Base-by-base conservation (phyloP, 2,888 invertebrate genomes). In the Mactromeris polynyma region DNA sequence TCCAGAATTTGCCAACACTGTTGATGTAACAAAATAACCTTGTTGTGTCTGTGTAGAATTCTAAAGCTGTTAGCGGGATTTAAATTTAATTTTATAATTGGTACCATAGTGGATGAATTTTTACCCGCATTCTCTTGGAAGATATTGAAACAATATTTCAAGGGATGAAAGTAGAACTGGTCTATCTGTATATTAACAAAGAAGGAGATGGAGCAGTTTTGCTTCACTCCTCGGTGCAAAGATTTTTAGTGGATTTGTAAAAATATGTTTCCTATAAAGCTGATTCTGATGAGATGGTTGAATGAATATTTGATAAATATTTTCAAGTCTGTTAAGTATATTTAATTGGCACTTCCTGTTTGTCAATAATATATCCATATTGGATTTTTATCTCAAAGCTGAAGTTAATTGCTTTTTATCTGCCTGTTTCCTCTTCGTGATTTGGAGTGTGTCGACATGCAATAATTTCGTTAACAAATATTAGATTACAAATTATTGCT, bases 281-380 rank as follows among this genome's bases (percentile, higher is more conserved):
- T 64, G 26, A 64, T n/a, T 26, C 58, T n/a, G 58, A 64, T 26
- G n/a, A 26, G 26, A 64, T 26, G 26, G 58, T 9, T n/a, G 58
- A 64, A n/a, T n/a, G 58, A 64, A 64, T 64, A 64, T 64, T 64
- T 26, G 26, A 64, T 64, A 26, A 9, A 58, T 58, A 64, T 64
- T 64, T 26, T 26, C 26, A n/a, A 64, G n/a, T 26, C 11, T 64
- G 58, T 26, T n/a, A 64, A 64, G n/a, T 64, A 73, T 17, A 73
- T 73, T 73, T 73, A 36, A 73, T 73, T 73, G 73, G 73, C 36
- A 33, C 36, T 73, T 73, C 73, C 73, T 73, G 73, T 73, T 1
- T 73, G 73, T 33, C 73, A 33, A 36, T 33, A 17, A 17, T 73
- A 36, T 26, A 73, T 73, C 33, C 73, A 73, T 73, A 36, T 36